phyloP scores from a whole-genome alignment of 92 coral and sea anemone genomes.

The Ricordea florida region DNA sequence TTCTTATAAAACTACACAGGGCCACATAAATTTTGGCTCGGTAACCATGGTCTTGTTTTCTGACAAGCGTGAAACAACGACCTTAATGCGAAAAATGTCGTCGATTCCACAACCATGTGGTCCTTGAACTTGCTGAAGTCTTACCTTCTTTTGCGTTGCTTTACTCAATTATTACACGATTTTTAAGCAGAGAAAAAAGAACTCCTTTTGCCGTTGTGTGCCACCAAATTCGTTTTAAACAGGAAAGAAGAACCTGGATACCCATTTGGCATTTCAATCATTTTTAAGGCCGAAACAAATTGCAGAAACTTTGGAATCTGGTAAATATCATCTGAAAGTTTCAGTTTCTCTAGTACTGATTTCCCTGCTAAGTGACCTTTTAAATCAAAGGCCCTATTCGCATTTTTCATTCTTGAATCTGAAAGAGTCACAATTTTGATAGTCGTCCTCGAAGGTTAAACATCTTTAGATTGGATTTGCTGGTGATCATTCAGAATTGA shows the following conservation, averaged over 20 bases:
- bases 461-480: conserved; percentile 1
- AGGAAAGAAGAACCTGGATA: background rate
- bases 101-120: background rate
- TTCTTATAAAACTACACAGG: too few species aligned
- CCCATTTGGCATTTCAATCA: background rate
- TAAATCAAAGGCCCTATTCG: background rate
- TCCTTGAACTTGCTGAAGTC: conserved; percentile 4
- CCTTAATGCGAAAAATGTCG: too few species aligned
- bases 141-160: background rate
- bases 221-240: background rate
- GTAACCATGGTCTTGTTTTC: background rate
- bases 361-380: background rate
- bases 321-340: background rate
- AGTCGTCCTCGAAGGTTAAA: conserved; percentile 1
- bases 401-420: conserved; percentile 4
- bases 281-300: too few species aligned
- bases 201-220: background rate
- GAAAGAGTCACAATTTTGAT: background rate
- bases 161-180: background rate
- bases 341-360: background rate
- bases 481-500: conserved; percentile 7
- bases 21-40: background rate
- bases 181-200: background rate
- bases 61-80: too few species aligned
- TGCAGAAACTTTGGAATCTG: background rate